Evolutionary conservation across 2,113 vertebrate species (phyloP).

Genomic region (Perognathus longimembris): DNA sequence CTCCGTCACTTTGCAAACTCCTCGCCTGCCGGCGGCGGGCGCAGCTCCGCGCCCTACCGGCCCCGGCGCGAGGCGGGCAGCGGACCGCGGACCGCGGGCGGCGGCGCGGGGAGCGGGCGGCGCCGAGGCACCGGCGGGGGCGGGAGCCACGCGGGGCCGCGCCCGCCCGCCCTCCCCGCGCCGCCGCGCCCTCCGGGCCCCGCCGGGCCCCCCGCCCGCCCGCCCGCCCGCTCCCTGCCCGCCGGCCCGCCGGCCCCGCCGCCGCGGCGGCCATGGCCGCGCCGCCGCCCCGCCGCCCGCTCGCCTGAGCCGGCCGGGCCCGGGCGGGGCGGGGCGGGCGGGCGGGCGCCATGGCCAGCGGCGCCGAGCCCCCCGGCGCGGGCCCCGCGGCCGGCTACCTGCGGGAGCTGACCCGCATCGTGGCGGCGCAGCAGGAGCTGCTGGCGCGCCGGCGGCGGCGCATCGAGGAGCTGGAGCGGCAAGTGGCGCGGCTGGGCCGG

Average conservation of each 20-base stretch:
- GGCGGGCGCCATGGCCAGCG: slow-evolving; percentile 91
- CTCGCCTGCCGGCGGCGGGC: slow-evolving; percentile 46
- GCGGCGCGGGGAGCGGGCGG: slow-evolving; percentile 16
- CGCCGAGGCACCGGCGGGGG: slow-evolving; percentile 16
- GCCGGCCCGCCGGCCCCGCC: slow-evolving; percentile 39
- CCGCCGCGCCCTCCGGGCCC: slow-evolving; percentile 61
- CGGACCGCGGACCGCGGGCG: slow-evolving; percentile 9
- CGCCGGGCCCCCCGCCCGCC: slow-evolving; percentile 53
- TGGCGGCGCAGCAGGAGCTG: slow-evolving; percentile 95
- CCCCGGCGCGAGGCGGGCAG: slow-evolving; percentile 4
- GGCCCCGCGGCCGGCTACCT: slow-evolving; percentile 95
- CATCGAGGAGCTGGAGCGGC: slow-evolving; percentile 94
- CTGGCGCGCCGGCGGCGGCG: slow-evolving; percentile 92
- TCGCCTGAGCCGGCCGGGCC: slow-evolving; percentile 65
- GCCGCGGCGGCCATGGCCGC: slow-evolving; percentile 65
- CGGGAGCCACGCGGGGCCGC: background rate
- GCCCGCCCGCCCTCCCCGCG: slow-evolving; percentile 44
- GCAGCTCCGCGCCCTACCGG: slow-evolving; percentile 55
- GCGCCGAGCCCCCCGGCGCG: slow-evolving; percentile 93
- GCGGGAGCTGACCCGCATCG: slow-evolving; percentile 95
- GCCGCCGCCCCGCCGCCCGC: slow-evolving; percentile 59
- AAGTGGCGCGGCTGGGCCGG: slow-evolving; percentile 91
- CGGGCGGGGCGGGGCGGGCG: background rate
- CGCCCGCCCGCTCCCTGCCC: slow-evolving; percentile 40
- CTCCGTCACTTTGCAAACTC: slow-evolving; percentile 80